Conservation (phyloP, 2,113 vertebrate species). For the Scopus umbretta region DNA sequence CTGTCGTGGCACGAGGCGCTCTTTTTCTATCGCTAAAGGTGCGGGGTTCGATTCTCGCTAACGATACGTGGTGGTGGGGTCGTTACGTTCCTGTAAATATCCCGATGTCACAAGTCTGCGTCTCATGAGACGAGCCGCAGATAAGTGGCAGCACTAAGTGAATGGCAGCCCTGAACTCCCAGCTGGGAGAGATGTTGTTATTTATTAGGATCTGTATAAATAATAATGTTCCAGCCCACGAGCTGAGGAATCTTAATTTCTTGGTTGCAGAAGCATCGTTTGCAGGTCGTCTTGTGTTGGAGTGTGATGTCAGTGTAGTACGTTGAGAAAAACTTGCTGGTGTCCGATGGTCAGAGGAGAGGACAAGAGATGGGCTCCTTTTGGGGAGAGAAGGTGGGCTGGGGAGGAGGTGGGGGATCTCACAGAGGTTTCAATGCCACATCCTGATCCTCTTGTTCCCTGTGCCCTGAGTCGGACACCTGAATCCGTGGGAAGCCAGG, state of each 20-base stretch:
- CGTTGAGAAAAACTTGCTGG: background rate
- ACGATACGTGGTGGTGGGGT: accelerated
- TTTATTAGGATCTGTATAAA: background rate
- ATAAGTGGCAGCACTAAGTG: background rate
- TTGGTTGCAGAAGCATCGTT: background rate
- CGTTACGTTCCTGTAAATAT: background rate
- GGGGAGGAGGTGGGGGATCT: background rate
- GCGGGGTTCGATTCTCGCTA: background rate
- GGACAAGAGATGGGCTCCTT: background rate
- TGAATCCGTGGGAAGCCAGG: background rate
- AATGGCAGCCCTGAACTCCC: background rate
- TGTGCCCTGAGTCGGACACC: background rate
- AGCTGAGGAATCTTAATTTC: background rate
- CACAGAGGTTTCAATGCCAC: background rate
- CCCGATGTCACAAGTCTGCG: background rate
- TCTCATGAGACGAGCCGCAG: background rate
- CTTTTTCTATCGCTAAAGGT: background rate
- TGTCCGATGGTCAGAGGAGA: background rate
- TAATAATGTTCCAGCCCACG: background rate
- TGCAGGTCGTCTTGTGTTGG: background rate
- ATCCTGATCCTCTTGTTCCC: background rate
- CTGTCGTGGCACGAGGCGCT: background rate
- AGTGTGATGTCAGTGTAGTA: background rate
- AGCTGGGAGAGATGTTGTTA: background rate
- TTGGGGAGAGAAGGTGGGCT: background rate